Evolutionary conservation across 30 jellyfish, hydroid and myxozoan genomes (phyloP).

Genomic region (Aurelia sp.): DNA sequence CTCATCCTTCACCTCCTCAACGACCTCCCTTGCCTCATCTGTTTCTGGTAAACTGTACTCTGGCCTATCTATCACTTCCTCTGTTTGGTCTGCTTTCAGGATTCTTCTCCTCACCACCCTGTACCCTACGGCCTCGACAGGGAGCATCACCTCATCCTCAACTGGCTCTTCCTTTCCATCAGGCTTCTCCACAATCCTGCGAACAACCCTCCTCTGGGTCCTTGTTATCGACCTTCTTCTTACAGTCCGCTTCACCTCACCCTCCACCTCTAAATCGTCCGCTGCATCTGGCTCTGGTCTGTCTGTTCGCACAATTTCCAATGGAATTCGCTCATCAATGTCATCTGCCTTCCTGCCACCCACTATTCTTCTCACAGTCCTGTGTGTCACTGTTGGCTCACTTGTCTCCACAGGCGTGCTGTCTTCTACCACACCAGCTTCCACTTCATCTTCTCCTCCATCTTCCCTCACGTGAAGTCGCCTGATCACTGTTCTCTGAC

Average conservation of each 20-base stretch:
- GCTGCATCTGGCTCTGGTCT: conserved; percentile 68
- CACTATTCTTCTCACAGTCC: conserved; percentile 76
- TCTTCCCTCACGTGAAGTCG: conserved; percentile 20
- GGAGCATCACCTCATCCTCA: conserved; percentile 57
- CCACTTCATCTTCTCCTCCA: conserved; percentile 47
- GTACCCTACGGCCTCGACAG: conserved; percentile 54
- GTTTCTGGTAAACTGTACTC: conserved; percentile 68
- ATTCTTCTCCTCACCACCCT: conserved; percentile 50
- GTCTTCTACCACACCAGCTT: conserved; percentile 60
- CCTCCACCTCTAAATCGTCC: conserved; percentile 66
- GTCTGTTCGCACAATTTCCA: conserved; percentile 73
- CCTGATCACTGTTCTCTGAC: conserved; percentile 76
- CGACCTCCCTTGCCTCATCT: conserved; percentile 50
- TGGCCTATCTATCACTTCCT: conserved; percentile 55
- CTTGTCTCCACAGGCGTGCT: conserved; percentile 37
- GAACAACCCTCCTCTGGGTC: conserved; percentile 74
- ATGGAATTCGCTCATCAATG: conserved; percentile 62
- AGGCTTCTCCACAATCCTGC: conserved; percentile 56
- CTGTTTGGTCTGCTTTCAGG: conserved; percentile 52
- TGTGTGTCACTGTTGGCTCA: conserved; percentile 62
- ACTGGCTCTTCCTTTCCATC: conserved; percentile 34
- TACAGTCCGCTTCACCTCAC: conserved; percentile 75
- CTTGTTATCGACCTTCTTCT: conserved; percentile 73
- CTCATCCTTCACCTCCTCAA: conserved; percentile 59
- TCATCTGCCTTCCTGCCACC: conserved; percentile 15